Evolutionary conservation across 1,140 invertebrate genomes (phyloP).

Genomic region (Ganaspis sp.): DNA sequence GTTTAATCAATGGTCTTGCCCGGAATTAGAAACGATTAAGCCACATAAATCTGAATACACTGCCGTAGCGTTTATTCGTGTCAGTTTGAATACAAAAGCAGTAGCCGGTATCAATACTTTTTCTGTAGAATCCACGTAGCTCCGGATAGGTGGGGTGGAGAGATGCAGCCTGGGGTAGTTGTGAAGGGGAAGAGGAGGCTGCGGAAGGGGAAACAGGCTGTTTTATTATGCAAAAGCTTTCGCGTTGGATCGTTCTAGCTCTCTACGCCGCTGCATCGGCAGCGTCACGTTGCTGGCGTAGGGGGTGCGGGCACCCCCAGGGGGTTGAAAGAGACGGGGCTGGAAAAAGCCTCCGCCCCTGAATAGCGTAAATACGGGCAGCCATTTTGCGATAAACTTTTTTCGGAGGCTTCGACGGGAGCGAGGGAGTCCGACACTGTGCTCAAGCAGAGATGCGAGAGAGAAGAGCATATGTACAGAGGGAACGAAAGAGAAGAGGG

Average conservation of each 20-base stretch:
- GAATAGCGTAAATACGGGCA: constrained; percentile 76
- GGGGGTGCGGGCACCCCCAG: constrained; percentile 49
- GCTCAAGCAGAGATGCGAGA: constrained; percentile 25
- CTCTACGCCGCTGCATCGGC: constrained; percentile 66
- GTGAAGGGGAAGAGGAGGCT: constrained; percentile 34
- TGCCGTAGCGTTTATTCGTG: not conserved
- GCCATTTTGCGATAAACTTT: constrained; percentile 77
- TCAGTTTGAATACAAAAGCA: not conserved
- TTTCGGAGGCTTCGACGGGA: constrained; percentile 51
- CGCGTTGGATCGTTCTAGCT: constrained; percentile 72
- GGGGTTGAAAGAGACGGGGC: constrained; percentile 54
- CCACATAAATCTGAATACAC: not conserved
- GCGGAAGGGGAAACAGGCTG: constrained; percentile 62
- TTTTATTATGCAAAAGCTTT: constrained; percentile 78
- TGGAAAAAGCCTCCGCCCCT: constrained; percentile 73
- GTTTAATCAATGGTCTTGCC: constrained; percentile 30
- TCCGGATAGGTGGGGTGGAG: constrained; percentile 26
- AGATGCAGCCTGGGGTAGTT: constrained; percentile 15
- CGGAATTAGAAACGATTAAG: constrained; percentile 39
- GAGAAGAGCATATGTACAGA: constrained; percentile 5
- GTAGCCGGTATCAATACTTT: constrained; percentile 45
- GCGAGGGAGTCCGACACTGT: constrained; percentile 42
- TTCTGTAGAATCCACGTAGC: constrained; percentile 37
- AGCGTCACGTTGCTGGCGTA: constrained; percentile 53
- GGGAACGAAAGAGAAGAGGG: constrained; percentile 33